A percentile compares a stretch with the other conserved stretches of the same genome.
phyloP scores from a whole-genome alignment of 2,797 vertebrate genomes.

The Poecilia wingei region DNA sequence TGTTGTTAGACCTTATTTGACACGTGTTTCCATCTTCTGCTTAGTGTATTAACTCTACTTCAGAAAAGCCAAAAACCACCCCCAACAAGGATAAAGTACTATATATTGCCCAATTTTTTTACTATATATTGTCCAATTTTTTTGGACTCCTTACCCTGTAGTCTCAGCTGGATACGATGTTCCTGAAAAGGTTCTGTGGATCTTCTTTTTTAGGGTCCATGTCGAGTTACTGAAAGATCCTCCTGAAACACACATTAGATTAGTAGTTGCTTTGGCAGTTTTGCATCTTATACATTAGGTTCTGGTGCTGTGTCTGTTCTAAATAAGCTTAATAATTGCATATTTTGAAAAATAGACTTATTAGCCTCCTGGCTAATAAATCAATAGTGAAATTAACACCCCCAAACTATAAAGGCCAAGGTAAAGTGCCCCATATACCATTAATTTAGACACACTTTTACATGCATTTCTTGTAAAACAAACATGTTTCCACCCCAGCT shows the following conservation, averaged over 20 bases:
- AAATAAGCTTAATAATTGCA: not conserved
- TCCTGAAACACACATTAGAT: conserved; percentile 54
- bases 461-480: not conserved
- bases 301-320: not conserved
- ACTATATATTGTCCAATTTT: too few species aligned
- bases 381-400: not conserved
- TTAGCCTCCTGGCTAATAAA: not conserved
- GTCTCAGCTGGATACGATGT: conserved; percentile 52
- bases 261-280: not conserved
- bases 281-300: not conserved
- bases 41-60: too few species aligned
- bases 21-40: too few species aligned
- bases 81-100: too few species aligned
- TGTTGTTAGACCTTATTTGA: too few species aligned
- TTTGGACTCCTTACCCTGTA: conserved; percentile 54
- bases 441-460: not conserved
- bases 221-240: conserved; percentile 59
- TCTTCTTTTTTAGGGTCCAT: conserved; percentile 65
- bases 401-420: not conserved
- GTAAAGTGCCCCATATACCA: not conserved
- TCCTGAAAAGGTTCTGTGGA: conserved; percentile 60
- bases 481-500: not conserved
- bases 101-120: too few species aligned
- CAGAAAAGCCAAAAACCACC: too few species aligned
- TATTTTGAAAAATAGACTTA: not conserved